Evolutionary conservation across 2,888 invertebrate genomes (phyloP), one percentile per base, ranked within the genome.

Genomic region (Ichneumon xanthorius): DNA sequence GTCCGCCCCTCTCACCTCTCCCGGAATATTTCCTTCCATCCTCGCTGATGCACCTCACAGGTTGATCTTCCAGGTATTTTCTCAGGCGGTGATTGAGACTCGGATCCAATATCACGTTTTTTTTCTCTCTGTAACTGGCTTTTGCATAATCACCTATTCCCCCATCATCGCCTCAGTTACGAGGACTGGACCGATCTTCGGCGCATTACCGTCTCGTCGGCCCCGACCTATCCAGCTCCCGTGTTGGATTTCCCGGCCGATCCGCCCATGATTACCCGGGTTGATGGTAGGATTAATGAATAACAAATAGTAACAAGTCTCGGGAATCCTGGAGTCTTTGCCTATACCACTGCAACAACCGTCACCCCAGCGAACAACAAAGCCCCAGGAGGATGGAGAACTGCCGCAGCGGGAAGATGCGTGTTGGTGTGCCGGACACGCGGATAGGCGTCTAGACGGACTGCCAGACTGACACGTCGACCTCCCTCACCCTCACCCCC

Each of bases 401-500:
- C 58, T 50, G 81, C 72, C 71, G 73, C 70, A 40, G 53, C 33
- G 70, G 61, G 58, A 67, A 73, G 70, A 80, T 77, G 78, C 81
- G 70, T 78, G 81, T 81, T 79, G 78, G 81, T 85, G 81, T 82
- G 77, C 77, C 72, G 80, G 76, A 82, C 85, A 77, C 85, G 72
- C 61, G 80, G 78, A 80, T 80, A 85, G 77, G 85, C 73, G 85
- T 85, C 85, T 85, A 85, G 85, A 85, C 85, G 82, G 80, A 76
- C 77, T 80, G 77, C 82, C 77, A 85, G 85, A 85, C 85, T 82
- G 82, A 82, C 85, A 77, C 82, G 80, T 85, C 80, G 82, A 78
- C 78, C 50, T 48, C 84, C 14, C 37, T 50, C 53, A 16, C 71
- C 65, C 63, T 30, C 48, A 16, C 82, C 63, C 75, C 48, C 16